Base-by-base conservation (phyloP, 1,140 invertebrate genomes). In the Aphidius gifuensis region DNA sequence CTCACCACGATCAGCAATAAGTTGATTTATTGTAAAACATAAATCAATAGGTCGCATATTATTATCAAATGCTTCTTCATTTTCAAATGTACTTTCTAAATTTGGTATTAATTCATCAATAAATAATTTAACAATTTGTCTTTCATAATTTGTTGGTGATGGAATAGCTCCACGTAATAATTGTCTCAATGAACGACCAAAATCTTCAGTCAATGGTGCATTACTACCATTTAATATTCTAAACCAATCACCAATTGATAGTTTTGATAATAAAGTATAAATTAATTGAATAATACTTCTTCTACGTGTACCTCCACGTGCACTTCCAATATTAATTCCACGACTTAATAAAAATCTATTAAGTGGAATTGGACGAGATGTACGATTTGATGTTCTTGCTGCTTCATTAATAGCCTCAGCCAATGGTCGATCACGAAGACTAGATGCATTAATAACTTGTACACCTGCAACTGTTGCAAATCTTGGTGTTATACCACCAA, bases 391-490 rank as follows among this genome's bases (percentile, higher is more conserved):
- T 16, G 45, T 6, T 54, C 50, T 50, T 7, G 16, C 53, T 32
- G 51, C 9, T 9, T 49, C 56, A n/a, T n/a, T 32, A 7, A 62
- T 47, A 23, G 23, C 42, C 4, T 57, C 53, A 48, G 53, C 46
- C 7, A 62, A 44, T 5, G 51, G 16, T 32, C 7, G 9, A 47
- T 46, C 32, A 40, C 4, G 2, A 32, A 32, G 23, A 32, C 23
- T 32, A 32, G 23, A 32, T 32, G 23, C 23, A 42, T 55, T 55
- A n/a, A 56, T 32, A 49, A 56, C 21, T 9, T 56, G 54, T 16
- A 56, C 53, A 5, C 60, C 61, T 32, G 55, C 38, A 8, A 58
- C 44, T 6, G 55, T 62, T 8, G 55, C 51, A 43, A 55, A 55
- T 55, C 53, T 55, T 9, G 53, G 53, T 5, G 11, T n/a, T 21